phyloP scores from a whole-genome alignment of 2,113 vertebrate species.

The Neolamprologus modestus region DNA sequence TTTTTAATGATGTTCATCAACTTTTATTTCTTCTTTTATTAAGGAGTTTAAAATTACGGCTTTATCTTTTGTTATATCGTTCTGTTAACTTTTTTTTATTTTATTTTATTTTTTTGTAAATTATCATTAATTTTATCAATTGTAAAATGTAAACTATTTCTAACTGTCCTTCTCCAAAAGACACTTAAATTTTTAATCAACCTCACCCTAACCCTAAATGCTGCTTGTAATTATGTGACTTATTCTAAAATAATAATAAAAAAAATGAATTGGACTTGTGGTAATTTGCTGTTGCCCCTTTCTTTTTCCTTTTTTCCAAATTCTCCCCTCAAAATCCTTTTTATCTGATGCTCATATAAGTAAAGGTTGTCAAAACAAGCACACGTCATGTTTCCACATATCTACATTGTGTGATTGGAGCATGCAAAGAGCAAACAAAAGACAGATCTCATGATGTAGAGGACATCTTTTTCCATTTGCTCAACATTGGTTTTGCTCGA shows the following conservation, averaged over 20 bases:
- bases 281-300: slow-evolving; percentile 39
- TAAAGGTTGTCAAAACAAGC: slow-evolving; percentile 44
- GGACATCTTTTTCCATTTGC: slow-evolving; percentile 22
- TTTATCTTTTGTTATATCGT: slow-evolving; percentile 31
- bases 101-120: not conserved
- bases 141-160: slow-evolving; percentile 51
- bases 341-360: slow-evolving; percentile 60
- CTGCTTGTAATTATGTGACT: slow-evolving; percentile 48
- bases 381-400: not conserved
- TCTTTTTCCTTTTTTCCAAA: slow-evolving; percentile 25
- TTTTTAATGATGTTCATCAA: slow-evolving; percentile 28
- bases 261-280: slow-evolving; percentile 18
- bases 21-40: slow-evolving; percentile 24
- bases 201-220: slow-evolving; percentile 8
- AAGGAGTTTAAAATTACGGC: slow-evolving; percentile 7
- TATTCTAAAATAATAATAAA: not conserved
- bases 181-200: not conserved
- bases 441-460: not conserved
- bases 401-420: not conserved
- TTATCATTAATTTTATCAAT: slow-evolving; percentile 35
- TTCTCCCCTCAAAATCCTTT: slow-evolving; percentile 22
- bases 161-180: slow-evolving; percentile 20
- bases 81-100: not conserved
- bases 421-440: not conserved
- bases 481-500: not conserved